Conservation (phyloP, 2,797 vertebrate species). For the Prunella strophiata region DNA sequence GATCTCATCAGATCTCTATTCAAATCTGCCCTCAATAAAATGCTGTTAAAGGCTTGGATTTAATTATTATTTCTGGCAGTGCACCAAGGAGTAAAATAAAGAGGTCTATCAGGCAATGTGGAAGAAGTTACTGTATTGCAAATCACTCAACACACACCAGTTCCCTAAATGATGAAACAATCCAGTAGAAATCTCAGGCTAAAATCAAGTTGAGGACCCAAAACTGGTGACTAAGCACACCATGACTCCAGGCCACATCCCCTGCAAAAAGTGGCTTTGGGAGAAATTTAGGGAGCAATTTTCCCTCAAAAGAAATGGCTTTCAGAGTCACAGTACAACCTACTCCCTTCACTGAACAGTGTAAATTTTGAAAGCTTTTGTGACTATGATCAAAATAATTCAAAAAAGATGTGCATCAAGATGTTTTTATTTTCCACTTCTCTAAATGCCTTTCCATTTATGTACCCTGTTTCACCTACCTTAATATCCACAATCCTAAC, state of each 20-base stretch:
- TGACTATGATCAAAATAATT: background rate
- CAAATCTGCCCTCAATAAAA: slow-evolving; percentile 31
- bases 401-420: background rate
- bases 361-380: background rate
- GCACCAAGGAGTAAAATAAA: slow-evolving; percentile 40
- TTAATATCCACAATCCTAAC: background rate
- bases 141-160: background rate
- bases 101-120: background rate
- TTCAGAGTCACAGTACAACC: background rate
- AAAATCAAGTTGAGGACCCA: background rate
- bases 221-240: background rate
- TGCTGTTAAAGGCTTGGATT: background rate
- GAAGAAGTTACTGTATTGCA: slow-evolving; percentile 16
- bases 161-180: background rate
- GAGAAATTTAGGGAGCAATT: background rate
- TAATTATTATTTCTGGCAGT: slow-evolving; percentile 43
- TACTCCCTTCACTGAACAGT: background rate
- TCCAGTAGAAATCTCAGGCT: background rate
- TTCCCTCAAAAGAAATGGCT: background rate
- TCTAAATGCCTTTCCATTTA: background rate
- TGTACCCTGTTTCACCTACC: background rate
- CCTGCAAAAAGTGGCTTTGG: background rate
- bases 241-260: background rate
- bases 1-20: slow-evolving; percentile 25
- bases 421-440: background rate